A percentile compares a stretch with the other conserved stretches of the same genome.
These are phyloP conservation scores for Tetrapedia diversipes DNA, from an alignment of 2,888 invertebrate genomes.

Conservation along the genomic window DNA sequence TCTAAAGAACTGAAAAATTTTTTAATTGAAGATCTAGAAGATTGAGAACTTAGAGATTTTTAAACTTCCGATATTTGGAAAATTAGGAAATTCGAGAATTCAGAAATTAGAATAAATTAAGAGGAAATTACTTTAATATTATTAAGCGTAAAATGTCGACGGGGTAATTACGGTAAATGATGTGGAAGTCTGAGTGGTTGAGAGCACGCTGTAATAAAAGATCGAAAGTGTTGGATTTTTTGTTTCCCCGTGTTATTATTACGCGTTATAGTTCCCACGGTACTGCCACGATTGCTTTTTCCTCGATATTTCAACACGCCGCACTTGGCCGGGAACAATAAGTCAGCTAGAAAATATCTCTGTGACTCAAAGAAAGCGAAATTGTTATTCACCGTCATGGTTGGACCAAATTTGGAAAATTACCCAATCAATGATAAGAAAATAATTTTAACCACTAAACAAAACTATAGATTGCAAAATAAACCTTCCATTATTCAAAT, in stretches of 20 bases:
- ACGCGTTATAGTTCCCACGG: constrained; percentile 44
- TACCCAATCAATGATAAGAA: constrained; percentile 29
- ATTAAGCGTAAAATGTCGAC: background rate
- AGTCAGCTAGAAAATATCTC: constrained; percentile 10
- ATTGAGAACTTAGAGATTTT: background rate
- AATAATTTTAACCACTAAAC: constrained; percentile 29
- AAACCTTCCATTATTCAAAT: background rate
- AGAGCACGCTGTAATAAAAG: background rate
- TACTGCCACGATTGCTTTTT: constrained; percentile 32
- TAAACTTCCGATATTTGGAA: background rate
- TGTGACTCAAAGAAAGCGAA: constrained; percentile 10
- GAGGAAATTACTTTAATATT: background rate
- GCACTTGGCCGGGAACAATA: constrained; percentile 15
- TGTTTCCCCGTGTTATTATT: constrained; percentile 19
- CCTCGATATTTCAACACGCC: constrained; percentile 27
- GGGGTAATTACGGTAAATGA: background rate
- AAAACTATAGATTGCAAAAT: background rate
- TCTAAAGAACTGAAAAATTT: too few species aligned
- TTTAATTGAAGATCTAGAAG: too few species aligned
- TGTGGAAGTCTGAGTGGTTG: background rate
- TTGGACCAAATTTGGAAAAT: constrained; percentile 20
- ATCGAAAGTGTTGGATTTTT: background rate
- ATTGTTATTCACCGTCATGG: background rate
- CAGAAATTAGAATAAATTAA: too few species aligned
- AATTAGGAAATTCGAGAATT: background rate